Conservation (phyloP, 2,113 vertebrate genomes). For the Anguilla japonica region DNA sequence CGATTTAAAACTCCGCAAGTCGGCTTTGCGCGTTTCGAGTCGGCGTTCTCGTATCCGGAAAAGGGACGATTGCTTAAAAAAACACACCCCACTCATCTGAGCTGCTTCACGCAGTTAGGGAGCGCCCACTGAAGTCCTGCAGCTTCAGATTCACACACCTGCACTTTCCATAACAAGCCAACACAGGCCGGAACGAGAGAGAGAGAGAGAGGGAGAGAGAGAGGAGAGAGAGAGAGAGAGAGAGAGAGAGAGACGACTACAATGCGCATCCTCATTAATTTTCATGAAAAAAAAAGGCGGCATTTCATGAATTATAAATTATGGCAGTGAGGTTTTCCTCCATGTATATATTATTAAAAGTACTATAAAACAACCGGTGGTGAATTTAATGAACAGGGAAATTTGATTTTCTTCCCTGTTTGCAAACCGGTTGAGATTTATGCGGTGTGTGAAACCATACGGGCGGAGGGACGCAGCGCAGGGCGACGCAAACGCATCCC, state of each 20-base stretch:
- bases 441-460: background rate
- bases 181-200: background rate
- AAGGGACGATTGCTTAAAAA: background rate
- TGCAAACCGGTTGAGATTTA: background rate
- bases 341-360: background rate
- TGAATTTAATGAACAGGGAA: background rate
- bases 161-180: background rate
- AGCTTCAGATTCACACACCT: background rate
- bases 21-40: no score
- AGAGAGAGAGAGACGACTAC: background rate
- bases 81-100: background rate
- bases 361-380: background rate
- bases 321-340: background rate
- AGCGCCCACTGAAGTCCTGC: background rate
- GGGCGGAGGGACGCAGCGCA: background rate
- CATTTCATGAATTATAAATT: conserved; percentile 11
- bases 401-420: background rate
- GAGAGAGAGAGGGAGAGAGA: no score
- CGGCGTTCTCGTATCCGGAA: background rate
- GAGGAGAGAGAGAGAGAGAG: no score
- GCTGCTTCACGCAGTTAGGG: background rate
- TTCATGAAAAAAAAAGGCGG: background rate
- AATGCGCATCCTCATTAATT: background rate
- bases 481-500: background rate
- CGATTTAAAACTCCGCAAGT: no score